Base-by-base conservation (phyloP, 2,797 vertebrate species). In the Etheostoma perlongum region DNA sequence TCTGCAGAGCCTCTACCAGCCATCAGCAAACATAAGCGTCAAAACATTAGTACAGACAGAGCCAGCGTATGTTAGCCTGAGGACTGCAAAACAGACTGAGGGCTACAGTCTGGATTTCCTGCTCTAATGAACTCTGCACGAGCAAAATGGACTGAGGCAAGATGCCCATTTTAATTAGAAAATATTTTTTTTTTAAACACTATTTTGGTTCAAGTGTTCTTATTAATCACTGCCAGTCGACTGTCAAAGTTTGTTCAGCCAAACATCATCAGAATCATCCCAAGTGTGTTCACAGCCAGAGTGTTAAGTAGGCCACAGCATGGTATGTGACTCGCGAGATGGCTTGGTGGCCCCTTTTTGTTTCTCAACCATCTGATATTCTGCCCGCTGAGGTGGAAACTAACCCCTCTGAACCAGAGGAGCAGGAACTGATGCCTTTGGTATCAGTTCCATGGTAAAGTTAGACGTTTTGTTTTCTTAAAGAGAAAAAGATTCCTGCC, bases 281-380 rank as follows among this genome's bases (percentile, higher is more conserved):
- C 60, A 74, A 70, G 69, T 25, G 70, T 53, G 85, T 83, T 89
- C 88, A 82, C 82, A 88, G 90, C 80, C 84, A 81, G 80, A 55
- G 79, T 73, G 82, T 79, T 88, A 94, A 92, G 78, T 93, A 91
- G 94, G 93, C 87, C 92, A 91, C 88, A 79, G 86, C 70, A 76
- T 87, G 91, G 92, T 88, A 91, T 91, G 89, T 90, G 87, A 91
- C 87, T 92, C 85, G 78, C 18, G 72, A 88, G 85, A 87, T 82
- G 88, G 76, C 87, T 85, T 82, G 14, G 83, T 82, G 89, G 88
- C 85, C 90, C 84, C 88, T 92, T 92, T 93, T 90, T 93, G 89
- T 92, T 88, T 84, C 86, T 79, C 81, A 40, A 90, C 85, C 91
- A 91, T 91, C 87, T 86, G 92, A 94, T 86, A 93, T 90, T 88